A percentile compares a stretch with the other conserved stretches of the same genome.
phyloP scores from a whole-genome alignment of 2,888 invertebrate species.

The Dynastes tityus region DNA sequence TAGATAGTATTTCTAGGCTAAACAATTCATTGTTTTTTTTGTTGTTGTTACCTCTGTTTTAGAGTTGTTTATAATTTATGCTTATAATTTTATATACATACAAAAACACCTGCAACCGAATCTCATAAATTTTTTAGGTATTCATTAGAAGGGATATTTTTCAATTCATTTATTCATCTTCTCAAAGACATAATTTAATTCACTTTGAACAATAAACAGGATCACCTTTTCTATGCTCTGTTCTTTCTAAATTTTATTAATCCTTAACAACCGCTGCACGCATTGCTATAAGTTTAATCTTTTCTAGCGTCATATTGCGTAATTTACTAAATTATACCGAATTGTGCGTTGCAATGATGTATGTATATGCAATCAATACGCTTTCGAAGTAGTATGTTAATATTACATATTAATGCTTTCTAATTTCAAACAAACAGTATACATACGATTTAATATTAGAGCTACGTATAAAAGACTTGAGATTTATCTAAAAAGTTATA shows the following conservation, averaged over 20 bases:
- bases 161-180: background rate
- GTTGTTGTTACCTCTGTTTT: no score
- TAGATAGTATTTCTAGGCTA: no score
- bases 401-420: background rate
- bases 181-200: background rate
- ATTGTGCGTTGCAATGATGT: background rate
- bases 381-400: background rate
- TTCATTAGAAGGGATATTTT: background rate
- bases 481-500: background rate
- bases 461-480: background rate
- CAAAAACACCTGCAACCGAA: background rate
- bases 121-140: background rate
- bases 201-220: background rate
- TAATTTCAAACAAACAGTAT: background rate
- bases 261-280: background rate
- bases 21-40: no score
- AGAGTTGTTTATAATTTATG: no score
- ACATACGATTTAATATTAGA: background rate
- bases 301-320: background rate
- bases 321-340: background rate
- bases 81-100: background rate
- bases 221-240: conserved; percentile 19
- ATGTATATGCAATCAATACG: background rate
- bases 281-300: background rate
- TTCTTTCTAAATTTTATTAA: conserved; percentile 25